phyloP scores from a whole-genome alignment of 2,113 vertebrate species.

The Notarius quadriscutis region DNA sequence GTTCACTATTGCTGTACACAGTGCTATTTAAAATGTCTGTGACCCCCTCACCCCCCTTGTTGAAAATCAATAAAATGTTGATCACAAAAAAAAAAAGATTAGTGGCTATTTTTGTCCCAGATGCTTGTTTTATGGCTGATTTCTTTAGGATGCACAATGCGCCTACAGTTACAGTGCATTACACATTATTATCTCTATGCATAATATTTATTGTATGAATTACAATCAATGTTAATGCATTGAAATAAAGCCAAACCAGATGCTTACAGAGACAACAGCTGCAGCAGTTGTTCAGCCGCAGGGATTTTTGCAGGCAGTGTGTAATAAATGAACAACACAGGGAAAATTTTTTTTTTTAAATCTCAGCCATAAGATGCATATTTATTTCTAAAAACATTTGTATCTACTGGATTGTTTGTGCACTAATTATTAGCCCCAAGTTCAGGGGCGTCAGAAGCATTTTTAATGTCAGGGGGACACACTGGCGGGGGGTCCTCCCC shows the following conservation, averaged over 20 bases:
- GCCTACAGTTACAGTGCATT: neutral
- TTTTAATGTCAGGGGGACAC: too few species aligned
- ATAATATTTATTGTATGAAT: constrained; percentile 1
- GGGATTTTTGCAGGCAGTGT: neutral
- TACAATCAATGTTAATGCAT: neutral
- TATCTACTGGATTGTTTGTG: neutral
- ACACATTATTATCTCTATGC: neutral
- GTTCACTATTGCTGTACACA: too few species aligned
- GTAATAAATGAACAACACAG: neutral
- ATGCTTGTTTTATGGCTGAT: neutral
- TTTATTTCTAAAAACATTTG: neutral
- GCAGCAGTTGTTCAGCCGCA: neutral
- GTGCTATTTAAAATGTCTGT: too few species aligned
- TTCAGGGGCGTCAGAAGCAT: neutral
- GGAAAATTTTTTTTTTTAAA: neutral
- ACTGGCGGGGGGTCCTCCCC: too few species aligned
- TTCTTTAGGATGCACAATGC: neutral
- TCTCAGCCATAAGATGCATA: neutral
- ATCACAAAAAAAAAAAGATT: too few species aligned
- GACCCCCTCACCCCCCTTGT: too few species aligned
- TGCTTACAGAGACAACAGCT: constrained; percentile 15
- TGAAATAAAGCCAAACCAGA: neutral
- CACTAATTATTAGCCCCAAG: neutral
- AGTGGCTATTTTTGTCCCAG: neutral
- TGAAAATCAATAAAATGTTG: too few species aligned